Conservation (phyloP, 2,888 invertebrate genomes). For the Andricus curvator region DNA sequence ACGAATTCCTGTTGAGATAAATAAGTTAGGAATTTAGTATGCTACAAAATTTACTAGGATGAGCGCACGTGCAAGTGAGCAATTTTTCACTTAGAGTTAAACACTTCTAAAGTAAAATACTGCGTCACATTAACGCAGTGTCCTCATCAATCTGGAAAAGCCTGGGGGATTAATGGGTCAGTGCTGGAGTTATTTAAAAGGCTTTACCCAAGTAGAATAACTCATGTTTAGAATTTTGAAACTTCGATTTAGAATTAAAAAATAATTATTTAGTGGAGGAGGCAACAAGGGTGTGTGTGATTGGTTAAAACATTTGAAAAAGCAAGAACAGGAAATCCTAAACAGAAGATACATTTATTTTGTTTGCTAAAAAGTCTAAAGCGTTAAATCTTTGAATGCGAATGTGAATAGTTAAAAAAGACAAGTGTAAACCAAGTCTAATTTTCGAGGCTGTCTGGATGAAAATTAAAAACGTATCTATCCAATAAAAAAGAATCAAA, state of each 20-base stretch:
- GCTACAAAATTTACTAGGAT: not conserved
- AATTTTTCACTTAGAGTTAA: slow-evolving; percentile 13
- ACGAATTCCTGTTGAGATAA: not conserved
- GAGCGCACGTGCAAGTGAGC: not conserved
- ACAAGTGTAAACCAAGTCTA: no score
- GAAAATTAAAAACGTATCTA: no score
- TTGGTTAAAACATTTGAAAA: no score
- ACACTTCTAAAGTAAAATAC: slow-evolving; percentile 11
- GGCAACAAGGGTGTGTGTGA: no score
- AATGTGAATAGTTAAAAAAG: no score
- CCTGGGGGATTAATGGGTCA: not conserved
- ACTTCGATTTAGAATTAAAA: not conserved
- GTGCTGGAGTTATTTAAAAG: not conserved
- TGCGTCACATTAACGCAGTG: not conserved
- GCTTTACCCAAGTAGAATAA: not conserved
- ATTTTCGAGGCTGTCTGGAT: no score
- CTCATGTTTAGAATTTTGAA: not conserved
- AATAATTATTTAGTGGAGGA: no score
- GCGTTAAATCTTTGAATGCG: no score
- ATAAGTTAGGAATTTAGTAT: not conserved
- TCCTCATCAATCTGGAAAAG: slow-evolving; percentile 9
- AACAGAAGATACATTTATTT: no score
- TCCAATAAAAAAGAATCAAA: no score
- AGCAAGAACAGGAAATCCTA: no score
- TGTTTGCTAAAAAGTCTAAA: no score